Percentiles rank a stretch among this genome's conserved stretches.
These are phyloP conservation scores for Peromyscus attwateri DNA, from an alignment of 2,797 vertebrate genomes.

Conservation along the genomic window DNA sequence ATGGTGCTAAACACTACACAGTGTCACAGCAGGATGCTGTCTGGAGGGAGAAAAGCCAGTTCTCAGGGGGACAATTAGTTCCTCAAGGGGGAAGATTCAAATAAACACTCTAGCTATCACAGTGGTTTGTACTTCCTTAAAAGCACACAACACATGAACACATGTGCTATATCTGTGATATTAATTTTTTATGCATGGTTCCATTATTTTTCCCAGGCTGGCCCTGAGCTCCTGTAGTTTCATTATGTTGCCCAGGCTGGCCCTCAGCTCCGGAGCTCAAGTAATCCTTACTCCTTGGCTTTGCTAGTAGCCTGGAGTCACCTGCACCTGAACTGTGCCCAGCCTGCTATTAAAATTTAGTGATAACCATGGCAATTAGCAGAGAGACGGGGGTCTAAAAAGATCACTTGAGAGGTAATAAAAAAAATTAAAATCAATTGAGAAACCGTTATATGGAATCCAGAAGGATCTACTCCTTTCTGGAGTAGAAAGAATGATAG, in stretches of 20 bases:
- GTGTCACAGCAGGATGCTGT: not conserved
- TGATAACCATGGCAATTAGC: not conserved
- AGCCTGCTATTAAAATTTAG: not conserved
- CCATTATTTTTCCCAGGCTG: not conserved
- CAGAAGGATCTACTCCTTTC: not conserved
- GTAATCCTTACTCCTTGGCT: not conserved
- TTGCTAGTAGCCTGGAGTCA: not conserved
- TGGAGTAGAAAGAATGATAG: fast-evolving
- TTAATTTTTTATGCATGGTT: not conserved
- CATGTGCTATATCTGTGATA: not conserved
- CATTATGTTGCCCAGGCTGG: not conserved
- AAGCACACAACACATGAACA: not conserved
- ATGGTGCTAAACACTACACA: not conserved
- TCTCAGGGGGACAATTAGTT: not conserved
- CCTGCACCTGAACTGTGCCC: not conserved
- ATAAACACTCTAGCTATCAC: not conserved
- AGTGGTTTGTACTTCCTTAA: not conserved
- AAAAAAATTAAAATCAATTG: not conserved
- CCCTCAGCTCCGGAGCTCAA: not conserved
- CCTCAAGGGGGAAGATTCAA: not conserved
- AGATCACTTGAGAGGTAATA: not conserved
- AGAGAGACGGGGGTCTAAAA: not conserved
- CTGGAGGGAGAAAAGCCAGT: not conserved
- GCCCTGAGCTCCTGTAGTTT: not conserved
- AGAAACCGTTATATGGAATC: not conserved